Evolutionary conservation across 2,888 invertebrate species (phyloP), one percentile per base, ranked within the genome.

Genomic region (Augiades crinisus): DNA sequence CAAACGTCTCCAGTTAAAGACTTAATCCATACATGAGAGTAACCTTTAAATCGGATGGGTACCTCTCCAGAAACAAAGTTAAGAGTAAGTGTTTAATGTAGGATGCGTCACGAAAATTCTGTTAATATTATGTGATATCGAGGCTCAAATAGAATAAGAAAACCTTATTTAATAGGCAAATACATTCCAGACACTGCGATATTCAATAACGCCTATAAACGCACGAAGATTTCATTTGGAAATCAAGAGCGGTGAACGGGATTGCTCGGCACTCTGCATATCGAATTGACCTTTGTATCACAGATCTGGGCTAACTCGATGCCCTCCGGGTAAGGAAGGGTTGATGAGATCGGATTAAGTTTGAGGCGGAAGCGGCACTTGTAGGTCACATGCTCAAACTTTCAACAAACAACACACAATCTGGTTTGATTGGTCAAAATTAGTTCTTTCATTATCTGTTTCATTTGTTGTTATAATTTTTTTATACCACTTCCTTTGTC

Each of bases 261-360:
- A 47, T 47, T 47, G 38, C 47, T 38, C 38, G 38, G 14, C 40
- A 22, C 47, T 47, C 40, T 47, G 47, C 47, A 40, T 47, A 47
- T 47, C 47, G 47, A 38, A 47, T 47, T 47, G 47, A 47, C 47
- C 40, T 47, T 40, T 38, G 47, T 47, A 47, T 47, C 47, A 38
- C 30, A 40, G 47, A 31, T 40, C 47, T 31, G 38, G 47, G 47
- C 47, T 47, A 47, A 38, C 47, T 14, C 22, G 38, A 31, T 13
- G 37, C 47, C 47, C 36, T 30, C 17, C 24, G 37, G 37, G 19
- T 30, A 16, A 47, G 19, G 34, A 22, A 19, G 13, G 27, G 12
- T 27, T 46, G 16, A 24, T 36, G 17, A 6, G 22, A 45, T 27
- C 24, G 45, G 36, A 1, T 46, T 22, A 24, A 46, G 34, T 46